Evolutionary conservation across 2,797 vertebrate genomes (phyloP).

Genomic region (Epinephelus malabaricus): DNA sequence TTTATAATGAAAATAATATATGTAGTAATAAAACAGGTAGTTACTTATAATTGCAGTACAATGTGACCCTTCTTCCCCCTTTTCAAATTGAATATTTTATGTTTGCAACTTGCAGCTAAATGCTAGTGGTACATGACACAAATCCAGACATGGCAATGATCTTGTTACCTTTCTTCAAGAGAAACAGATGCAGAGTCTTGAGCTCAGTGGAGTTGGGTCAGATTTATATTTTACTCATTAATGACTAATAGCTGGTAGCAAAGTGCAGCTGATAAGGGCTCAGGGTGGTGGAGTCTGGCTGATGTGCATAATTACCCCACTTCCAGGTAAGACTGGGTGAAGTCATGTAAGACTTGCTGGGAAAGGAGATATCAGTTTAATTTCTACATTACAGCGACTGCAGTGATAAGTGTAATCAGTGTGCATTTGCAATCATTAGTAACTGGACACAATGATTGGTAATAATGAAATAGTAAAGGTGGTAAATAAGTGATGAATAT

Average conservation of each 20-base stretch:
- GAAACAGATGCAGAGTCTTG: slow-evolving; percentile 28
- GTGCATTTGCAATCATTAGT: neutral
- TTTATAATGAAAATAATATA: neutral
- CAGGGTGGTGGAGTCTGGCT: slow-evolving; percentile 15
- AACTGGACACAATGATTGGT: neutral
- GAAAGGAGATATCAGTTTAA: slow-evolving; percentile 12
- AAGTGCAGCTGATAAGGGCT: slow-evolving; percentile 84
- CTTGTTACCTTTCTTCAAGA: slow-evolving; percentile 71
- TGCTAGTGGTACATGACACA: neutral
- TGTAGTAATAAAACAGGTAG: neutral
- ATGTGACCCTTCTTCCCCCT: neutral
- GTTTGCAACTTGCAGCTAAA: slow-evolving; percentile 8
- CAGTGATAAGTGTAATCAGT: slow-evolving; percentile 10
- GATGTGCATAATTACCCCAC: slow-evolving; percentile 27
- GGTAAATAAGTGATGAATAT: neutral
- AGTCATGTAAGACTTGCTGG: neutral
- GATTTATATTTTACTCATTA: slow-evolving; percentile 79
- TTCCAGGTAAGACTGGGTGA: slow-evolving; percentile 6
- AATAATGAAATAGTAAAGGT: neutral
- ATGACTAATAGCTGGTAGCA: slow-evolving; percentile 79
- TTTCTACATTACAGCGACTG: neutral
- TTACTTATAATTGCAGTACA: neutral
- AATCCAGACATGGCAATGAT: neutral
- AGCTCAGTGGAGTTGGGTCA: neutral
- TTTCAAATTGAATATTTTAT: neutral